Evolutionary conservation across 2,888 invertebrate genomes (phyloP).

Genomic region (Lasiommata megera): DNA sequence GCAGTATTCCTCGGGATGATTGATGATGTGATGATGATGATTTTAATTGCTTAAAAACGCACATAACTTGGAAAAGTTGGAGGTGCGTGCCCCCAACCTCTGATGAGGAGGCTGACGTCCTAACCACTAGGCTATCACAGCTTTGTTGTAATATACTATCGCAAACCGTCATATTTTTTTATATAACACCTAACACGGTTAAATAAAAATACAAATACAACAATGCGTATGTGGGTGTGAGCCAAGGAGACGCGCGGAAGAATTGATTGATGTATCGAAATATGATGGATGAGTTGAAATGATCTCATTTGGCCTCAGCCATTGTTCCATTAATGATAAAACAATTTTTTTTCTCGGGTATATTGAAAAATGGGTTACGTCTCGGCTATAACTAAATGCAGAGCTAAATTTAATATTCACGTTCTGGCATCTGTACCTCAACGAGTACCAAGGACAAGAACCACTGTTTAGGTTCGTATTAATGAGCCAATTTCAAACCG

Average conservation of each 20-base stretch:
- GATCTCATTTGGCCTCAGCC: conserved; percentile 71
- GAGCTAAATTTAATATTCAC: too few relatives aligned
- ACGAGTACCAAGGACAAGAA: too few relatives aligned
- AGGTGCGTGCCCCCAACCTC: too few relatives aligned
- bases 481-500: too few relatives aligned
- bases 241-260: conserved; percentile 42
- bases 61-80: too few relatives aligned
- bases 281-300: conserved; percentile 57
- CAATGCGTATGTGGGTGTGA: conserved; percentile 37
- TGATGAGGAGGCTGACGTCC: too few relatives aligned
- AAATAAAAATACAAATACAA: conserved; percentile 16
- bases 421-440: too few relatives aligned
- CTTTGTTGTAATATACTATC: neutral
- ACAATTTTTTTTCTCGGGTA: conserved; percentile 13
- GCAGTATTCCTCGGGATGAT: too few relatives aligned
- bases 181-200: conserved; percentile 16
- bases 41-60: too few relatives aligned
- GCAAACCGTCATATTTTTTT: conserved; percentile 2
- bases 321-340: conserved; percentile 42
- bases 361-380: conserved; percentile 9
- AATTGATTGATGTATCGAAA: conserved; percentile 73
- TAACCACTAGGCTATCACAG: too few relatives aligned
- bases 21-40: too few relatives aligned
- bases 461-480: too few relatives aligned
- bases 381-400: neutral